Percentiles rank a stretch among this genome's conserved stretches.
Evolutionary conservation across 1,140 invertebrate species (phyloP).

Genomic region (Mesaphorura yosii): DNA sequence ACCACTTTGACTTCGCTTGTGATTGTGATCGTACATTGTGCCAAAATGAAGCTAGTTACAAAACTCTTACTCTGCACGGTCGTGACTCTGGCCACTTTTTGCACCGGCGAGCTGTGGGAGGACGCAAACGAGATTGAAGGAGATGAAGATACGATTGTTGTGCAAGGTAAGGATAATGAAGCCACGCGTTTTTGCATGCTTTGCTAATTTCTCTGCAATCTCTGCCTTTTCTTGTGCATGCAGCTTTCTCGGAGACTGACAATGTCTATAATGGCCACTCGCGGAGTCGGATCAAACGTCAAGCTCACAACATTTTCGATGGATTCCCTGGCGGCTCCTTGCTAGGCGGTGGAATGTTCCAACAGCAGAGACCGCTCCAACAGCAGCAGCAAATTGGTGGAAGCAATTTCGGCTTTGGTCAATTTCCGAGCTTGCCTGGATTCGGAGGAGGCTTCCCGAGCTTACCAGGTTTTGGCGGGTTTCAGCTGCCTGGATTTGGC

Average conservation of each 20-base stretch:
- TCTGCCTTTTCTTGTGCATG: neutral
- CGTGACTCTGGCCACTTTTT: neutral
- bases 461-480: constrained; percentile 5
- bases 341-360: neutral
- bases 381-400: no score
- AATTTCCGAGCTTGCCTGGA: no score
- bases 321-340: neutral
- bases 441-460: no score
- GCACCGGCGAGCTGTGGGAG: neutral
- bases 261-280: neutral
- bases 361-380: no score
- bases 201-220: neutral
- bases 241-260: neutral
- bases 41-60: no score
- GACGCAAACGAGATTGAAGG: no score
- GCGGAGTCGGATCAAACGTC: neutral
- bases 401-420: neutral
- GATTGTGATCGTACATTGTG: no score
- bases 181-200: neutral
- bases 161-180: neutral
- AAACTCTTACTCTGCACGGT: no score
- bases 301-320: neutral
- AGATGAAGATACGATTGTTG: neutral
- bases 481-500: neutral
- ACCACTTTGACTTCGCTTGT: no score